Percentiles rank a stretch among this genome's conserved stretches.
These are phyloP conservation scores for Latrodectus geometricus DNA, from an alignment of 1,140 invertebrate genomes.

Conservation along the genomic window DNA sequence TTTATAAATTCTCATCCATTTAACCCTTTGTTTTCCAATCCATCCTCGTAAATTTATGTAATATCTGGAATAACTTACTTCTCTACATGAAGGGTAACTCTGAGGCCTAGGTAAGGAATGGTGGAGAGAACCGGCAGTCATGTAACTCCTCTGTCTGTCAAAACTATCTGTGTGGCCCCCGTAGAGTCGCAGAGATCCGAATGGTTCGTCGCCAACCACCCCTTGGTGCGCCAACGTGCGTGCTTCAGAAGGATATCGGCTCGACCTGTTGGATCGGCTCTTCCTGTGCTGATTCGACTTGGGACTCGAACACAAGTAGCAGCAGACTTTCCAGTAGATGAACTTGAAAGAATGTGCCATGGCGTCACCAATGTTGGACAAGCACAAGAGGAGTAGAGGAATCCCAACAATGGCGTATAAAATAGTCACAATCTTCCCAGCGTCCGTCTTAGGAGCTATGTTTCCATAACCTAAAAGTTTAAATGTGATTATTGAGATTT, in stretches of 20 bases:
- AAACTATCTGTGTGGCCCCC: neutral
- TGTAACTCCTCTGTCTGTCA: constrained; percentile 37
- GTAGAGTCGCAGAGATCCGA: constrained; percentile 1
- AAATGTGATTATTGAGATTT: neutral
- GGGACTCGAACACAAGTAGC: constrained; percentile 73
- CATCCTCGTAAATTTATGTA: neutral
- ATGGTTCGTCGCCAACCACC: neutral
- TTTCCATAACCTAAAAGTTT: constrained; percentile 88
- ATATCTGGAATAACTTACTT: neutral
- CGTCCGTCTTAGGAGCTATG: constrained; percentile 87
- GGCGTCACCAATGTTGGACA: constrained; percentile 69
- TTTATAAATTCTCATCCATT: no score
- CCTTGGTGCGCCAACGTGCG: constrained; percentile 12
- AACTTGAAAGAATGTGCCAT: constrained; percentile 82
- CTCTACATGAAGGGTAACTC: constrained; percentile 15
- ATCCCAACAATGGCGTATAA: constrained; percentile 96
- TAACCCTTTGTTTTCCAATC: no score
- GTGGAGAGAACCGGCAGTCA: neutral
- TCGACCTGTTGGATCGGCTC: constrained; percentile 43
- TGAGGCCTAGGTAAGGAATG: constrained; percentile 38
- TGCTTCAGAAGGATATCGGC: constrained; percentile 41
- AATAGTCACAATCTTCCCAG: constrained; percentile 94
- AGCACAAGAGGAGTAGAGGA: constrained; percentile 87
- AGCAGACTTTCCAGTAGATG: constrained; percentile 83
- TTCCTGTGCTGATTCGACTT: neutral